phyloP scores from a whole-genome alignment of 2,113 vertebrate species.

The Paramisgurnus dabryanus region DNA sequence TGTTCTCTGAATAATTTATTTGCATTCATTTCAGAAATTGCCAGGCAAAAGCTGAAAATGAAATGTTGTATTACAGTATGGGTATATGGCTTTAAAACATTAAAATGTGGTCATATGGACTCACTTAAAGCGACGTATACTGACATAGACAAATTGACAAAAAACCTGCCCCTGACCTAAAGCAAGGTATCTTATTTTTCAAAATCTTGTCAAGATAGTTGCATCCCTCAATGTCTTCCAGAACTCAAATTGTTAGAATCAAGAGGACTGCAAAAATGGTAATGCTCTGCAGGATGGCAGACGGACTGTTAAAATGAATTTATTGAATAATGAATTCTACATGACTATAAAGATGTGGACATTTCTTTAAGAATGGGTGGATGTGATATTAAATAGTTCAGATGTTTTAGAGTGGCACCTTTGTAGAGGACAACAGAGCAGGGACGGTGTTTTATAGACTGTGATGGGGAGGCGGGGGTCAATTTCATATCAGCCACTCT shows the following conservation, averaged over 20 bases:
- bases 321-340: neutral
- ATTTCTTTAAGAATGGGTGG: neutral
- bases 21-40: too few relatives aligned
- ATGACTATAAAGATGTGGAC: neutral
- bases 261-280: neutral
- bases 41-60: too few relatives aligned
- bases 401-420: neutral
- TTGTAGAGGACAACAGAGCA: slow-evolving; percentile 1
- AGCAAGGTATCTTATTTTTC: too few relatives aligned
- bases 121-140: too few relatives aligned
- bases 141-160: too few relatives aligned
- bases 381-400: neutral
- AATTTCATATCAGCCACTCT: slow-evolving; percentile 15
- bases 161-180: too few relatives aligned
- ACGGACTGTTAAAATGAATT: slow-evolving; percentile 6
- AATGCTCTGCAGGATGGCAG: neutral
- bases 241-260: neutral
- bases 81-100: too few relatives aligned
- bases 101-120: too few relatives aligned
- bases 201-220: too few relatives aligned
- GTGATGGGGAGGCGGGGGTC: slow-evolving; percentile 5
- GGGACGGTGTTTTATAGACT: slow-evolving; percentile 10
- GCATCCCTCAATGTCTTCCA: neutral
- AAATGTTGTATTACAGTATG: too few relatives aligned
- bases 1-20: too few relatives aligned